Evolutionary conservation across 2,113 vertebrate genomes (phyloP), one percentile per base, ranked within the genome.

Genomic region (Eurypyga helias): DNA sequence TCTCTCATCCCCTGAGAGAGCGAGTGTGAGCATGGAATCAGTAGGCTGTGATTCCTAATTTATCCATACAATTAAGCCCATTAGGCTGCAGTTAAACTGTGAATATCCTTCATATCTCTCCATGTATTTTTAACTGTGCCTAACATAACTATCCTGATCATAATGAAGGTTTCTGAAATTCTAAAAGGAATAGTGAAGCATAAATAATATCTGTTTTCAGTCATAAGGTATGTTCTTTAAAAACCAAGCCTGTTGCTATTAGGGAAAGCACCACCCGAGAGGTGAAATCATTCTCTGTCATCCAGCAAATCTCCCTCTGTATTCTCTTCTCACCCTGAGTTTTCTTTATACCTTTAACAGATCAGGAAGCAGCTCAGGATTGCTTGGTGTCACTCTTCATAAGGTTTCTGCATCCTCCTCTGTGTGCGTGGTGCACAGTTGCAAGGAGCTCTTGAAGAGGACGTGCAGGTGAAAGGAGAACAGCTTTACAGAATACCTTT

Each of bases 21-120:
- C 0, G 8, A 67, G 6, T 0, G 1, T 26, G 69, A 67, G 6
- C 0, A 1, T 26, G 69, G 34, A 57, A 65, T 83, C 1, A 1
- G 48, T 34, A 60, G 83, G 41, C 8, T 49, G 36, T 51, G 57
- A 38, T 85, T 80, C 62, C 62, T 60, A 48, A 83, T 86, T 86
- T 80, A 83, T 57, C 86, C 49, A 36, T 72, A 33, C 55, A 64
- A 92, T 83, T 83, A 88, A 90, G 78, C 33, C 88, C 15, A 0
- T 94, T 90, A 77, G 26, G 20, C 33, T 64, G 54, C 64, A 88
- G 17, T 70, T 76, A 61, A 93, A 60, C 48, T 71, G 38, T 84
- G 61, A 48, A 55, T 43, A 48, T 55, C 26, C 12, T 75, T 29
- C 20, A 29, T 43, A 34, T 75, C 43, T 83, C 36, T 70, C n/a